Evolutionary conservation across 1,140 invertebrate genomes (phyloP).

Genomic region (Musca domestica): DNA sequence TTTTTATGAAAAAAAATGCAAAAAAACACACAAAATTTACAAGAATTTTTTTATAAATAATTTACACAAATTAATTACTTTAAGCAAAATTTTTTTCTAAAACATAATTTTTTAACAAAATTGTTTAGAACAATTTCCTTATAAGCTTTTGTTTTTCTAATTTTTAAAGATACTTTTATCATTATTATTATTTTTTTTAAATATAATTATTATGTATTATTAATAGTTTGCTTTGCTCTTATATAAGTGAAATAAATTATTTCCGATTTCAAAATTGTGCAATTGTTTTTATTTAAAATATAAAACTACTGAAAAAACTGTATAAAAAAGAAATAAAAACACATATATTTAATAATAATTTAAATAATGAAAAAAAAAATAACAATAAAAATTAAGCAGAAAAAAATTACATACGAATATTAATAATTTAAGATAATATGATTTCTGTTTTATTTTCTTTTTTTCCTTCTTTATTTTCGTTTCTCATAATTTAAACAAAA

Average conservation of each 20-base stretch:
- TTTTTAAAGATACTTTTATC: neutral
- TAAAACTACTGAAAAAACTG: neutral
- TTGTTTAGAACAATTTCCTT: constrained; percentile 19
- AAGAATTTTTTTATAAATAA: constrained; percentile 5
- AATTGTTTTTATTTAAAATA: constrained; percentile 16
- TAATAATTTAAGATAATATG: constrained; percentile 6
- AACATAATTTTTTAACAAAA: constrained; percentile 5
- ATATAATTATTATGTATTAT: constrained; percentile 1
- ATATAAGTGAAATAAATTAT: constrained; percentile 7
- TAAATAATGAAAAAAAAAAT: constrained; percentile 1
- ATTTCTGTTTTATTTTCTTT: neutral
- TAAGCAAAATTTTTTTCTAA: neutral
- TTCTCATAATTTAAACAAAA: neutral
- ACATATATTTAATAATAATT: neutral
- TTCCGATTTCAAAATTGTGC: constrained; percentile 17
- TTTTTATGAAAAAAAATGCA: constrained; percentile 10
- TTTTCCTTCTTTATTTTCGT: constrained; percentile 1
- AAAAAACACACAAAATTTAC: neutral
- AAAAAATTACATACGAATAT: constrained; percentile 7
- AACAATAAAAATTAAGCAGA: neutral
- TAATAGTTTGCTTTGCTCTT: too few relatives aligned
- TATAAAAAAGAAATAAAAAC: neutral
- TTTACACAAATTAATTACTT: too few relatives aligned
- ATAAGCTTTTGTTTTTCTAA: constrained; percentile 14
- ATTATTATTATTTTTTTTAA: constrained; percentile 5